Base-by-base conservation (phyloP, 1,140 invertebrate genomes). In the Drosophila ficusphila region DNA sequence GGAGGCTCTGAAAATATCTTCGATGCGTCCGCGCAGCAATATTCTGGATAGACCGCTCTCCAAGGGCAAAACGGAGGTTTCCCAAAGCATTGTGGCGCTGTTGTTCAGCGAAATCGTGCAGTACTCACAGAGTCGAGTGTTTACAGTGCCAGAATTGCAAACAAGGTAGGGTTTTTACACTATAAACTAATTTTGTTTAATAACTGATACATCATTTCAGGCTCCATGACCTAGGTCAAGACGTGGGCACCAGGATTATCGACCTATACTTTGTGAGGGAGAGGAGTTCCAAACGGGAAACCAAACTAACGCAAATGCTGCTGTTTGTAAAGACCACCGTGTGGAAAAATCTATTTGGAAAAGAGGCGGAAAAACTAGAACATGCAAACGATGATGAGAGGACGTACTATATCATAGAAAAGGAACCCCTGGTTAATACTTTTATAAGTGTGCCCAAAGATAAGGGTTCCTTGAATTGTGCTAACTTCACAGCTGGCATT, bases 401-500 rank as follows among this genome's bases (percentile, higher is more conserved):
- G 67, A 99, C 97, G 16, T 99, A 99, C 93, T 99, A 99, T 89
- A 97, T 99, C 11, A 99, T 99, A 88, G 99, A 99, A 92, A 98
- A 98, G 91, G 98, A 99, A 86, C 97, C 98, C 11, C 82, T 99
- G 60, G 98, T 94, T 0, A 99, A 99, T 92, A 97, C 96, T 90
- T 99, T 96, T 91, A 99, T 99, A 78, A 99, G 98, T 54, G 96
- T 99, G 29, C 98, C 98, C 4, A 98, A 99, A 92, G 98, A 99
- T 91, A 99, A 99, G 93, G 97, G 97, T 47, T 98, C 96, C 74
- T 92, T 99, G 0, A 99, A 99, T 91, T 99, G 98, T 94, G 98
- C 98, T n/a, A 97, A 98, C 34, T 99, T 99, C 90, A 96, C 97
- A 71, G 99, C 98, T 72, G 99, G 99, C 29, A 99, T 99, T 53